Evolutionary conservation across 2,113 vertebrate genomes (phyloP), one percentile per base, ranked within the genome.

Genomic region (Dipodomys stephensi): DNA sequence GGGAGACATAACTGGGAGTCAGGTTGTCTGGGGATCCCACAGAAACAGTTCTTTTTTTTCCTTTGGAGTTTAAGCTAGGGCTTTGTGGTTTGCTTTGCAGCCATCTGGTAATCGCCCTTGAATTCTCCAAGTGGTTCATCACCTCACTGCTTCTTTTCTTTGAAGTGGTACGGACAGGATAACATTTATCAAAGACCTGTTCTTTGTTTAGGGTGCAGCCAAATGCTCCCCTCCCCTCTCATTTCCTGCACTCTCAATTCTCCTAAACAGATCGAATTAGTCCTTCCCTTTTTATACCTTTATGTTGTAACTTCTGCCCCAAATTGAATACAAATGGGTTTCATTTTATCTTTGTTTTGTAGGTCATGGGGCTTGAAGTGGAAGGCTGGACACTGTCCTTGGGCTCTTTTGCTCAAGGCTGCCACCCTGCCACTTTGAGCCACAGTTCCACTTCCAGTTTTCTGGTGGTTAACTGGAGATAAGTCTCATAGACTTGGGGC

Each of bases 31-130:
- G 44, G 62, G 62, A 82, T 19, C 79, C 67, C 69, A 30, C 64
- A 89, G 65, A 49, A 74, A 94, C 16, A 25, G 49, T 82, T 23
- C 35, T 93, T 13, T 57, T 69, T 68, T n/a, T 69, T 91, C 68
- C 89, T 81, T 79, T 91, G 68, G 30, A 35, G 8, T 84, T 95
- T 35, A 77, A 1, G 68, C 2, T 65, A 78, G 22, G 32, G 22
- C 68, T 93, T 93, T 96, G 80, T 92, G 74, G 60, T 73, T 91
- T 90, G 57, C 39, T 83, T 91, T 89, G 84, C 30, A 80, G 83
- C 13, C 80, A 25, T 78, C 27, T 73, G n/a, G 44, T 84, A 83
- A 87, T 83, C 71, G 39, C 30, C 73, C 65, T 67, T 8, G 16
- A 82, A 74, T 94, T 94, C 68, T 87, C 39, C 88, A 88, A 92